A percentile compares a stretch with the other conserved stretches of the same genome.
phyloP scores from a whole-genome alignment of 2,888 invertebrate genomes.

The Cynaeus angustus region DNA sequence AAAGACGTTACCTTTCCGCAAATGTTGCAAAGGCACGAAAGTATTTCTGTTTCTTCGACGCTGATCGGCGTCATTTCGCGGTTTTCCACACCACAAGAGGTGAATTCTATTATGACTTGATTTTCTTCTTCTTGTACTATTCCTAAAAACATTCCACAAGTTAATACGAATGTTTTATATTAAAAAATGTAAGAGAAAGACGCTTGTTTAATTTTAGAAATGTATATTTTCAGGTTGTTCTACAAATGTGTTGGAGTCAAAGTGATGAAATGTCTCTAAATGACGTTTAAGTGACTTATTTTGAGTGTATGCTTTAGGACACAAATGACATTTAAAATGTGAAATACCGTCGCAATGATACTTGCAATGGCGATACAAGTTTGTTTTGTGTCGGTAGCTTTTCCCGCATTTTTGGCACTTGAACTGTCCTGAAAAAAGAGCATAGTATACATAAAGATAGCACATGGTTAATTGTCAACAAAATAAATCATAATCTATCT shows the following conservation, averaged over 20 bases:
- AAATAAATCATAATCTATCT: too few relatives aligned
- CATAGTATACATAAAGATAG: neutral
- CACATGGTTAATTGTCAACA: neutral
- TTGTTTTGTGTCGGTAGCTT: slow-evolving; percentile 63
- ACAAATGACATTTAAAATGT: slow-evolving; percentile 60
- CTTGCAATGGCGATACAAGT: slow-evolving; percentile 66
- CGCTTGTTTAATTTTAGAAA: too few relatives aligned
- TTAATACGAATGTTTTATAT: neutral
- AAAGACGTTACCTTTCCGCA: slow-evolving; percentile 32
- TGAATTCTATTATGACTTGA: slow-evolving; percentile 35
- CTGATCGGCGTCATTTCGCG: slow-evolving; percentile 3
- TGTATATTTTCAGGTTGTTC: too few relatives aligned
- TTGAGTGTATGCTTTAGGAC: slow-evolving; percentile 60
- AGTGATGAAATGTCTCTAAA: neutral
- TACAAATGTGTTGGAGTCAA: too few relatives aligned
- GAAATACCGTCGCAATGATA: slow-evolving; percentile 64
- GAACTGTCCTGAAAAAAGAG: slow-evolving; percentile 3
- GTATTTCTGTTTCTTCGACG: neutral
- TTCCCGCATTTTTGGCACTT: slow-evolving; percentile 57
- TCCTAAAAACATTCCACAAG: slow-evolving; percentile 6
- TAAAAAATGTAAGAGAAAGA: too few relatives aligned
- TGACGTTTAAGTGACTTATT: slow-evolving; percentile 59
- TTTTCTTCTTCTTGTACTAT: neutral
- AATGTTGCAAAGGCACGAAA: slow-evolving; percentile 36
- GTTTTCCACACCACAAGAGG: slow-evolving; percentile 10